Base-by-base conservation (phyloP, 92 coral and sea anemone species). In the Porites cylindrica region DNA sequence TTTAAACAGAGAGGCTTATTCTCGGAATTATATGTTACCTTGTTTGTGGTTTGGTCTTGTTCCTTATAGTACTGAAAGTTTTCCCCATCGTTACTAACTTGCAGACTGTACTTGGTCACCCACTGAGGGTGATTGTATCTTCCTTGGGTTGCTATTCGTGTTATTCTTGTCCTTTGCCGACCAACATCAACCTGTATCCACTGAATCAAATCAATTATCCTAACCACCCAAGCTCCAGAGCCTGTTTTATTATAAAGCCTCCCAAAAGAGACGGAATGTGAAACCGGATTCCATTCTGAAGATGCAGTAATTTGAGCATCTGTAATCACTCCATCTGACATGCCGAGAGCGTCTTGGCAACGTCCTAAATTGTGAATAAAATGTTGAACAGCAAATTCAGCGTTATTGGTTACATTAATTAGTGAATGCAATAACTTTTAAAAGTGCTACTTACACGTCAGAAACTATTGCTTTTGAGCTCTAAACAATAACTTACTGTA, bases 111-210 rank as follows among this genome's bases (percentile, higher is more conserved):
- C 24, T 73, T 51, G 56, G 56, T 29, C 6, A 72, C 76, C 78
- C 61, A 67, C 59, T 50, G 78, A 51, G 8, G 1, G 1, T 19
- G 2, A 17, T 51, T 21, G 0, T n/a, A 18, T 52, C 78, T 73
- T 73, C 78, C 78, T 9, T 73, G 78, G n/a, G 62, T 73, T 7
- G 78, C 78, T 21, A 73, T 14, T 8, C 78, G 29, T 9, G 78
- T 73, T 32, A 73, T 60, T 2, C 62, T 43, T 7, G 23, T 73
- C 26, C 19, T 10, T 60, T 50, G 60, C 11, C 10, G 5, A 9
- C 58, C 60, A 21, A 73, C 60, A 21, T 73, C 23, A 19, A 73
- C 58, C 7, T 51, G 78, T 21, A 73, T 56, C 78, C 78, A 73
- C 13, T 73, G 60, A 51, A 20, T 7, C 6, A 7, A 7, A 21